phyloP scores from a whole-genome alignment of 2,113 vertebrate genomes.

The Dicrurus megarhynchus region DNA sequence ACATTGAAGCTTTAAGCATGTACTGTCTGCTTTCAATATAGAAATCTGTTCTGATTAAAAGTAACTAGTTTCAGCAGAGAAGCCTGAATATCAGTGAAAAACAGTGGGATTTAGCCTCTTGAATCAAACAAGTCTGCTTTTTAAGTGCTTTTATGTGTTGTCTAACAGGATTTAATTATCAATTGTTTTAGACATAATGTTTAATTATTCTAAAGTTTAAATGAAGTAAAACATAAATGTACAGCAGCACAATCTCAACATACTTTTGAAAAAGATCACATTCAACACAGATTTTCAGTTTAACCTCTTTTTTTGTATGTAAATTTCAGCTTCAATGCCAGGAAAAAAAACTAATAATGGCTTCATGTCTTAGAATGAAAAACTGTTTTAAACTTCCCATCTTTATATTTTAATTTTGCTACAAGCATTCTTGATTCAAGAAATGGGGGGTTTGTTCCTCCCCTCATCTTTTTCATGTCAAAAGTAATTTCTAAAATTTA shows the following conservation, averaged over 20 bases:
- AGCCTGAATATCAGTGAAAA: neutral
- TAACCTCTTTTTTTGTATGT: neutral
- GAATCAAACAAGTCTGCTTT: neutral
- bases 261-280: neutral
- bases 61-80: neutral
- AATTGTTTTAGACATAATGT: neutral
- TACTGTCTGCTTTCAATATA: neutral
- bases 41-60: neutral
- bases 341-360: neutral
- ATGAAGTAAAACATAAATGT: neutral
- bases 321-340: neutral
- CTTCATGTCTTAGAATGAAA: neutral
- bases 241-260: neutral
- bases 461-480: neutral
- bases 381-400: neutral
- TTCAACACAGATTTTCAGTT: neutral
- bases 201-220: neutral
- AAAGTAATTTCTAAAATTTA: neutral
- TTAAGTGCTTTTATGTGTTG: neutral
- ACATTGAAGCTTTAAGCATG: neutral
- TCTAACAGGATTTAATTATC: neutral
- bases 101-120: neutral
- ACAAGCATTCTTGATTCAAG: neutral
- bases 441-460: fast-evolving
- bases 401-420: neutral